Base-by-base conservation (phyloP, 2,113 vertebrate genomes). In the Butastur rufipennis region DNA sequence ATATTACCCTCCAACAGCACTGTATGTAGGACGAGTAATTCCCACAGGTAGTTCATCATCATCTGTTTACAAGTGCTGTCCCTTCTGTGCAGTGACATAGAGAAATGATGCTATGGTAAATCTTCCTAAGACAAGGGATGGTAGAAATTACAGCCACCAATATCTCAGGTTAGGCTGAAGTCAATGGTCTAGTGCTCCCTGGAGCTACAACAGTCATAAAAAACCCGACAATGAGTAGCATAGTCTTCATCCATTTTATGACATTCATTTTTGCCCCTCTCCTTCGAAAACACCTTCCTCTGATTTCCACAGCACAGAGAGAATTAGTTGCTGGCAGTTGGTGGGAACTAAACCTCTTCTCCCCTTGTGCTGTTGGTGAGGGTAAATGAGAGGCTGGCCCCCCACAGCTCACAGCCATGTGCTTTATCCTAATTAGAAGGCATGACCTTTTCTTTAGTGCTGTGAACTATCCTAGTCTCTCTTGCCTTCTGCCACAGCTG, bases 141-240 rank as follows among this genome's bases (percentile, higher is more conserved):
- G 66, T 23, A 73, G 63, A 92, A 90, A 70, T 86, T 53, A 86
- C 10, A 80, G 75, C 55, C 50, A 43, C 38, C 52, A n/a, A 26
- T 25, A 48, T 22, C 34, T 84, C 4, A 1, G 53, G 34, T 84
- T 79, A 81, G 58, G 48, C 70, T 81, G 43, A 91, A 71, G 81
- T 50, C 88, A 92, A 74, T 52, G 25, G 11, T 66, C n/a, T 75
- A 14, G 34, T 55, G 53, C 22, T 80, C n/a, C 66, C 66, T 72
- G 23, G n/a, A 93, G 48, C 42, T 21, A 47, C 0, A 0, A 48
- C 29, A 65, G 23, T 8, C 77, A 56, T 56, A 65, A 72, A 93
- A 11, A 53, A 11, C 0, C 16, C 53, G 17, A 34, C 15, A 77
- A 34, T 0, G 1, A 78, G 29, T 12, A 85, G 11, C 1, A 0